Percentiles rank a stretch among this genome's conserved stretches.
phyloP scores from a whole-genome alignment of 2,113 vertebrate genomes.

The Gadus chalcogrammus region DNA sequence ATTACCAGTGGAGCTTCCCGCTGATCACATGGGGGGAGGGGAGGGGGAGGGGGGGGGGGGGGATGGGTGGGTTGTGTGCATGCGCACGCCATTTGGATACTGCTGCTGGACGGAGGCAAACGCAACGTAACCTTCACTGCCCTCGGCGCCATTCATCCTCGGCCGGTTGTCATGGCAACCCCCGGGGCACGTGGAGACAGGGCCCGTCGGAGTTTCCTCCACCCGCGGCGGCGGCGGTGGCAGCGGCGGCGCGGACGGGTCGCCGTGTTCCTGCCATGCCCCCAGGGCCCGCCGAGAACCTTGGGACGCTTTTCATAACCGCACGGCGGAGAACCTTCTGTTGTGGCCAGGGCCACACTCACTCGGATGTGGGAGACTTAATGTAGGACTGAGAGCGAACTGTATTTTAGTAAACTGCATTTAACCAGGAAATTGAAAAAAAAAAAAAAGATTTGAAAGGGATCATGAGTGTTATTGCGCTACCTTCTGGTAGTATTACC shows the following conservation, averaged over 20 bases:
- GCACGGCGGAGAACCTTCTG: too few species aligned
- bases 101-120: conserved; percentile 23
- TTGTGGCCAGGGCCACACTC: conserved; percentile 11
- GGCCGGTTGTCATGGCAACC: not conserved
- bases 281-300: too few species aligned
- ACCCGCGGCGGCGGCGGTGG: conserved; percentile 8
- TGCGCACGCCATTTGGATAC: conserved; percentile 16
- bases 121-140: conserved; percentile 3
- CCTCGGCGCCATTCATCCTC: conserved; percentile 8
- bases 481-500: conserved; percentile 47
- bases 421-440: conserved; percentile 32
- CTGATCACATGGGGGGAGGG: conserved; percentile 3
- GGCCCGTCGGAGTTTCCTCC: conserved; percentile 2
- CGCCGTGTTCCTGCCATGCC: not conserved
- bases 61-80: conserved; percentile 6
- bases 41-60: too few species aligned
- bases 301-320: too few species aligned
- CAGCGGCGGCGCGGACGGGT: conserved; percentile 5
- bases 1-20: not conserved
- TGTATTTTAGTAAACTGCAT: conserved; percentile 45
- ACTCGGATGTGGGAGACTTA: conserved; percentile 9
- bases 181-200: not conserved
- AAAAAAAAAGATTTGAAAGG: conserved; percentile 42
- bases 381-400: conserved; percentile 36
- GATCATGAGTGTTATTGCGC: conserved; percentile 54